Conservation (phyloP, 2,113 vertebrate genomes). For the Ivindomyrus marchei region DNA sequence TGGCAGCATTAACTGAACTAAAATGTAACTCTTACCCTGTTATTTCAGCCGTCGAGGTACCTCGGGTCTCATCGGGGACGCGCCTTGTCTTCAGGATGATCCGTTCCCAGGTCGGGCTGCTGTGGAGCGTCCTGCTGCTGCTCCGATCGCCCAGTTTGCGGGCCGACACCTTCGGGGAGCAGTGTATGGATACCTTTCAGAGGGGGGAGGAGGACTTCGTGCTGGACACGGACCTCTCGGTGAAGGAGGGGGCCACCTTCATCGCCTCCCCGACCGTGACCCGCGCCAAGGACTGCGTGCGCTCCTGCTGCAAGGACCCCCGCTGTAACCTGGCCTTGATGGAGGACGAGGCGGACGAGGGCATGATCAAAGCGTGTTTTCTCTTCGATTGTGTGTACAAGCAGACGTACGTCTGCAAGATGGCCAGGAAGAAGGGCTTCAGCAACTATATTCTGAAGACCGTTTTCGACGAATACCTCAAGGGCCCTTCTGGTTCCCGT, state of each 20-base stretch:
- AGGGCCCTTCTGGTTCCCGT: conserved; percentile 33
- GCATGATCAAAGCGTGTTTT: conserved; percentile 65
- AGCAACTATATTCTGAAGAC: conserved; percentile 60
- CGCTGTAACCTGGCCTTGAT: conserved; percentile 82
- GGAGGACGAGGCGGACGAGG: conserved; percentile 46
- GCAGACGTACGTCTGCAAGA: conserved; percentile 75
- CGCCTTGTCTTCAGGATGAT: conserved; percentile 32
- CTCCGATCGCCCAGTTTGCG: neutral
- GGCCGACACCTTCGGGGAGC: conserved; percentile 25
- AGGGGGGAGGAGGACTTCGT: conserved; percentile 68
- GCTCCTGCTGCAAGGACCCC: conserved; percentile 69
- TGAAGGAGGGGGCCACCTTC: conserved; percentile 78
- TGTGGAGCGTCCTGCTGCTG: conserved; percentile 18
- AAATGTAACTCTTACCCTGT: neutral
- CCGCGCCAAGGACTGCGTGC: conserved; percentile 65
- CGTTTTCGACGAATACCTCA: conserved; percentile 60
- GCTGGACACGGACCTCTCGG: conserved; percentile 74
- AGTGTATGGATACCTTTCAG: conserved; percentile 61
- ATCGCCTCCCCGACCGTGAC: conserved; percentile 59
- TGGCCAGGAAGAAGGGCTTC: conserved; percentile 73
- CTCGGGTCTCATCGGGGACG: neutral
- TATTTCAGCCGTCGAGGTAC: neutral
- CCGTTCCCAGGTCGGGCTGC: neutral
- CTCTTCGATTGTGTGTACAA: conserved; percentile 85
- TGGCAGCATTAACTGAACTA: neutral